These are phyloP conservation scores for Climacteris rufus DNA, from an alignment of 2,113 vertebrate species.

Conservation along the genomic window DNA sequence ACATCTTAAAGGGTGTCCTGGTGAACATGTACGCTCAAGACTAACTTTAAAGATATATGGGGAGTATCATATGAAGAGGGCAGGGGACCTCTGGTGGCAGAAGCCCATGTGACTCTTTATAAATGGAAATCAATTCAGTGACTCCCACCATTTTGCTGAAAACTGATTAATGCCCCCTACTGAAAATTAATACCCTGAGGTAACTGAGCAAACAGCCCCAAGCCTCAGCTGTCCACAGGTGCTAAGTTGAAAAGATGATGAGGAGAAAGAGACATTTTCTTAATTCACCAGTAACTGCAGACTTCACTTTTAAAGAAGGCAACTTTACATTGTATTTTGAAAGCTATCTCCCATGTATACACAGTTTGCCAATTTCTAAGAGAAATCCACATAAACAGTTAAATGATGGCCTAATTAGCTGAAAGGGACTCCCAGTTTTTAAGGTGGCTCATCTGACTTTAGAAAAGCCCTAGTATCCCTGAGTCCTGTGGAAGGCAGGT, in stretches of 20 bases:
- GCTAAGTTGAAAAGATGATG: neutral
- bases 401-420: rapidly evolving
- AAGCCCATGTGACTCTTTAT: neutral
- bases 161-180: neutral
- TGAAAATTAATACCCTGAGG: neutral
- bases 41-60: neutral
- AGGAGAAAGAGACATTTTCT: neutral
- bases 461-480: neutral
- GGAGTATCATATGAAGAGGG: neutral
- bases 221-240: neutral
- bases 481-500: neutral
- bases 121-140: neutral
- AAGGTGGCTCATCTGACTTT: neutral
- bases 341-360: neutral
- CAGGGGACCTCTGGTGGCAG: neutral
- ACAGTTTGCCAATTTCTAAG: neutral
- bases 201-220: neutral
- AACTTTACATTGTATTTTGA: neutral
- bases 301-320: neutral
- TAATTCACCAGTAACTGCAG: neutral
- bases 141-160: neutral
- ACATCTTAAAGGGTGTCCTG: neutral
- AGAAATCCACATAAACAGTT: neutral
- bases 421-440: neutral
- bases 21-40: neutral